Evolutionary conservation across 2,888 invertebrate genomes (phyloP).

Genomic region (Eupithecia exiguata): DNA sequence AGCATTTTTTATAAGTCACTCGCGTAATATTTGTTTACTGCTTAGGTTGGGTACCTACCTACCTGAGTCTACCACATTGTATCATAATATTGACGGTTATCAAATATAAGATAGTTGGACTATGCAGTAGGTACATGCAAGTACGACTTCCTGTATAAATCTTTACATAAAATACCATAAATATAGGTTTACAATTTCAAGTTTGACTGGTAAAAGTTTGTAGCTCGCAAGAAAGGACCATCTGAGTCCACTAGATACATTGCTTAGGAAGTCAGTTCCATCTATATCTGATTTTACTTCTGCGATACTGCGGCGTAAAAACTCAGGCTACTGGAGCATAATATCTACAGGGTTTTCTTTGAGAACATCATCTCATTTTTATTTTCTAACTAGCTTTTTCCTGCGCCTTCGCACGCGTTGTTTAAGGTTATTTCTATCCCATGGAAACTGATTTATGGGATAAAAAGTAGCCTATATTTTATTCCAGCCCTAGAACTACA

Average conservation of each 20-base stretch:
- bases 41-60: background rate
- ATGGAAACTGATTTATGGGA: no score
- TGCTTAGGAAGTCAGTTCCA: constrained; percentile 21
- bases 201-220: constrained; percentile 18
- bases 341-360: background rate
- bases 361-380: background rate
- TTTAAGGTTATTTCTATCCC: no score
- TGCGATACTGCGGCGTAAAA: background rate
- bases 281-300: constrained; percentile 28
- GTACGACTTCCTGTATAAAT: background rate
- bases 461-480: no score
- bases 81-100: background rate
- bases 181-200: constrained; percentile 7
- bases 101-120: background rate
- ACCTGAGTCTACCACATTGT: background rate
- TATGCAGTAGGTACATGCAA: background rate
- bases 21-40: background rate
- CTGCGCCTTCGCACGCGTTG: no score
- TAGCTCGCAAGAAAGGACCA: constrained; percentile 15
- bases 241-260: constrained; percentile 31
- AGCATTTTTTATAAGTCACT: background rate
- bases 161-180: background rate
- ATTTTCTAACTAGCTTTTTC: background rate
- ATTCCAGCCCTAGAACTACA: no score
- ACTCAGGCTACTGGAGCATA: background rate